Base-by-base conservation (phyloP, 1,140 invertebrate species). In the Drosophila lacteicornis region DNA sequence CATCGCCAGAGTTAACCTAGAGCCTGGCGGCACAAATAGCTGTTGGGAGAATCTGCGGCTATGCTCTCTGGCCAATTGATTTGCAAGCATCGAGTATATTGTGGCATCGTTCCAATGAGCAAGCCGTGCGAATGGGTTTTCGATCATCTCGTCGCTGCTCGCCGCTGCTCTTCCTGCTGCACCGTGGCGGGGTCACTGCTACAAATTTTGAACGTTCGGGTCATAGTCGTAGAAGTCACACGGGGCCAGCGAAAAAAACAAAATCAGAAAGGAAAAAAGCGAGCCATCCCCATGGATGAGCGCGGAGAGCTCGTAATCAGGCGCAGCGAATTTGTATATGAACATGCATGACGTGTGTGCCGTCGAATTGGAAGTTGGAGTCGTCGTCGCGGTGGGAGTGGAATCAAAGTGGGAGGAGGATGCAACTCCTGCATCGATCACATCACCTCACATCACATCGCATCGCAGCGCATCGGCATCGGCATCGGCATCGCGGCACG, bases 131-230 rank as follows among this genome's bases (percentile, higher is more conserved):
- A 87, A 87, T 88, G 70, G 75, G 43, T 80, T 63, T 86, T 60
- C 83, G 80, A 88, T 87, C 83, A 78, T 77, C 67, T 38, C 33
- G 51, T 17, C 33, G 17, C 13, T 38, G 63, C 59, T 30, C 27
- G 27, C 6, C 5, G 27, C 13, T 38, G 63, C 59, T 84, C 30
- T 60, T 82, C 61, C 75, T 51, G 60, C 57, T 62, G 45, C 75
- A 53, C 68, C 51, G 50, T 50, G 25, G 15, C n/a, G 49, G 79
- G 82, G 82, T 85, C 82, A 85, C 68, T 90, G 85, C 85, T 90
- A 90, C 85, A 90, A 90, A 90, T 90, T 90, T 90, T 90, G 86
- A 90, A 85, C 85, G 85, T 90, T 90, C 73, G 85, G 85, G 85
- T 90, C 85, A 90, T 67, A 90, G 81, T 62, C 67, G 57, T 69